phyloP scores from a whole-genome alignment of 2,888 invertebrate species.

The Euplexia lucipara region DNA sequence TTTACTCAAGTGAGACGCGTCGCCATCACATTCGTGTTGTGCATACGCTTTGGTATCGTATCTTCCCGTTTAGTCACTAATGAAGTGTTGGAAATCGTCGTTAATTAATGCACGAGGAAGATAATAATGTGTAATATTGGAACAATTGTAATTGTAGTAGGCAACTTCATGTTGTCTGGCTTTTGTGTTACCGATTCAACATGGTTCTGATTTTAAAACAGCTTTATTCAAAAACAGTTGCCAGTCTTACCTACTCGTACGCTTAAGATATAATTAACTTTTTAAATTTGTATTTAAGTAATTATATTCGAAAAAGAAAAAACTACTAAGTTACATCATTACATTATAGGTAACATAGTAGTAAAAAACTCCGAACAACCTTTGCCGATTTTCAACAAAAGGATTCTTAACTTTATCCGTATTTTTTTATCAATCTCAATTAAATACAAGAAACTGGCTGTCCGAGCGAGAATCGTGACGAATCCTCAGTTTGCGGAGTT shows the following conservation, averaged over 20 bases:
- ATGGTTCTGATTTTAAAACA: conserved; percentile 11
- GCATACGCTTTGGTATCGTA: conserved; percentile 46
- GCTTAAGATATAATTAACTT: background rate
- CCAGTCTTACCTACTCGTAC: no score
- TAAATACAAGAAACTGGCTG: conserved; percentile 17
- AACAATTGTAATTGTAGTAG: conserved; percentile 19
- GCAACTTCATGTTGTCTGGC: conserved; percentile 6
- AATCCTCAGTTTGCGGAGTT: conserved; percentile 41
- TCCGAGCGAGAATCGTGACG: conserved; percentile 38
- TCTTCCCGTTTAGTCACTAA: conserved; percentile 49
- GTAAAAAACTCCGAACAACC: background rate
- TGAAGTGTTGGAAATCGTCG: conserved; percentile 42
- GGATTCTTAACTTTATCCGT: conserved; percentile 10
- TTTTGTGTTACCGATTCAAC: background rate
- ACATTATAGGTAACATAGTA: no score
- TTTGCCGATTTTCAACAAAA: conserved; percentile 9
- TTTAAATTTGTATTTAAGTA: no score
- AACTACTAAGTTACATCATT: no score
- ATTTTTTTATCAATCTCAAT: conserved; percentile 30
- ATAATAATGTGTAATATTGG: conserved; percentile 39
- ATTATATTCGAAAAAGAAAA: no score
- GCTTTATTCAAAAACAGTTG: background rate
- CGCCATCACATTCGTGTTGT: conserved; percentile 45
- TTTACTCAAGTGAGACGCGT: conserved; percentile 59
- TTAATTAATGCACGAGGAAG: conserved; percentile 45